These are phyloP conservation scores for Microctonus brassicae DNA, from an alignment of 2,888 invertebrate genomes.

Conservation along the genomic window DNA sequence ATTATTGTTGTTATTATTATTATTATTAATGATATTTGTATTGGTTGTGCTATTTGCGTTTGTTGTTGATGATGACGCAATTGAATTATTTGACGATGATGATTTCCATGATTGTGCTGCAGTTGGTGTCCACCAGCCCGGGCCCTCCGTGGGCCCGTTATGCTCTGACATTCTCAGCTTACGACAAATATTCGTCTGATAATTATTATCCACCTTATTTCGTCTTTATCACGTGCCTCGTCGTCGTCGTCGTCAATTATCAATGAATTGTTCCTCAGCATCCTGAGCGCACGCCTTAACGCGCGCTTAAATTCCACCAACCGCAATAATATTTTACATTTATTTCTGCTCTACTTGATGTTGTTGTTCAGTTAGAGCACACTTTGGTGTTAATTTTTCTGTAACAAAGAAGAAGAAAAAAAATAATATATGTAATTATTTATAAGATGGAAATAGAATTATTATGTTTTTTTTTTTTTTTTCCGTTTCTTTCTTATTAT, in stretches of 20 bases:
- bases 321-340: background rate
- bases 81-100: constrained; percentile 37
- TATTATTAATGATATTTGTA: constrained; percentile 4
- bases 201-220: constrained; percentile 38
- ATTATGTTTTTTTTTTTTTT: too few relatives aligned
- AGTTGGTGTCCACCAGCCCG: constrained; percentile 64
- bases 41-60: background rate
- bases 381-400: background rate
- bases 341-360: too few relatives aligned
- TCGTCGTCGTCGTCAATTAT: constrained; percentile 40
- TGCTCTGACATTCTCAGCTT: constrained; percentile 68
- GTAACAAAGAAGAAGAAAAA: constrained; percentile 11
- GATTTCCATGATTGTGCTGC: constrained; percentile 63
- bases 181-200: constrained; percentile 44
- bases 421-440: background rate
- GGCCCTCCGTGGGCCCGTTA: constrained; percentile 66
- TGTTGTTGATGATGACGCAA: constrained; percentile 36
- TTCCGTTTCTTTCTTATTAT: too few relatives aligned
- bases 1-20: background rate
- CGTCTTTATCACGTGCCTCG: constrained; percentile 50
- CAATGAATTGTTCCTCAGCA: constrained; percentile 58
- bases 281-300: constrained; percentile 55
- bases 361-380: background rate
- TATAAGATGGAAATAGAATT: background rate
- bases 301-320: background rate